A percentile compares a stretch with the other conserved stretches of the same genome.
phyloP scores from a whole-genome alignment of 2,797 vertebrate species.

The Thripadectes ignobilis region DNA sequence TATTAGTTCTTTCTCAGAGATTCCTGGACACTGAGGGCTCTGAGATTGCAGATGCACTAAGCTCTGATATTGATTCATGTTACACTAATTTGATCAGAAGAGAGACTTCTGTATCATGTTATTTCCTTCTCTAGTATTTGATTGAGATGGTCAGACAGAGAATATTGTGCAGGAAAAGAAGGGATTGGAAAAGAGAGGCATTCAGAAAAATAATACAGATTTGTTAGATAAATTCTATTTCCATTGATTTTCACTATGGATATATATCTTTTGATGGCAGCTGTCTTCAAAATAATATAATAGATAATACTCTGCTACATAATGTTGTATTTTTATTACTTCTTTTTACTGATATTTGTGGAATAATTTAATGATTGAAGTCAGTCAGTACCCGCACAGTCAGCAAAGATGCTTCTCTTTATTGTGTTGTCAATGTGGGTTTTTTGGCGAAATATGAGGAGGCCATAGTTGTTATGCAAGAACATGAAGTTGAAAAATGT shows the following conservation, averaged over 20 bases:
- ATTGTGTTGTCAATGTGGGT: background rate
- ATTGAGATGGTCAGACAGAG: conserved; percentile 34
- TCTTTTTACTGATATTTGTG: background rate
- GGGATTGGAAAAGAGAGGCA: background rate
- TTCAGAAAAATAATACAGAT: background rate
- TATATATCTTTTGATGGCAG: conserved; percentile 20
- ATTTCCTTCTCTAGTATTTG: conserved; percentile 51
- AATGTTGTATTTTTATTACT: conserved; percentile 8
- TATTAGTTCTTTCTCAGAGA: conserved; percentile 76
- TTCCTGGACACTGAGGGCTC: conserved; percentile 60
- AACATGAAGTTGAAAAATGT: background rate
- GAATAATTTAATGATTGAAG: background rate
- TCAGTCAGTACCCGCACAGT: background rate
- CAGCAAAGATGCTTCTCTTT: background rate
- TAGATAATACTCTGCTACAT: background rate
- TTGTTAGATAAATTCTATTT: conserved; percentile 8
- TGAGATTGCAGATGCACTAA: conserved; percentile 48
- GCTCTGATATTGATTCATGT: conserved; percentile 76
- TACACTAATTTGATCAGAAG: conserved; percentile 78
- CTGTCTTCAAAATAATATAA: conserved; percentile 23
- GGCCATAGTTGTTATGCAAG: background rate
- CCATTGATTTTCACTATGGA: conserved; percentile 5
- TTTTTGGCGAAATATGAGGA: background rate
- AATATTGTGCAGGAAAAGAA: background rate
- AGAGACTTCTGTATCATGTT: conserved; percentile 36